Evolutionary conservation across 1,140 invertebrate genomes (phyloP).

Genomic region (Drosophila sturtevanti): DNA sequence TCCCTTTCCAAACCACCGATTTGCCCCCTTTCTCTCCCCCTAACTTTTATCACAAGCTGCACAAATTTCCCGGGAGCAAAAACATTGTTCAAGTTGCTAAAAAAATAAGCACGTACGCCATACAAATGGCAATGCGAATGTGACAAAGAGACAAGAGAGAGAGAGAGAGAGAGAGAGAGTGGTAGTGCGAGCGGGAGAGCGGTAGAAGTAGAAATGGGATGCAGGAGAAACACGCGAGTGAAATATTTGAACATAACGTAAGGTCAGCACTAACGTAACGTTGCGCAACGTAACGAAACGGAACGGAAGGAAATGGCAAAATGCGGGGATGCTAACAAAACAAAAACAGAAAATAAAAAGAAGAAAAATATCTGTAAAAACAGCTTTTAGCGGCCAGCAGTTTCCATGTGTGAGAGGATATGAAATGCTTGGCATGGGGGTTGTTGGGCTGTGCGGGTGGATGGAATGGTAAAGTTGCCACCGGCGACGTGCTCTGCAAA

Average conservation of each 20-base stretch:
- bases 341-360: conserved; percentile 4
- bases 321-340: conserved; percentile 42
- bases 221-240: conserved; percentile 41
- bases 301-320: conserved; percentile 76
- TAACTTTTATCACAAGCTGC: conserved; percentile 71
- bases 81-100: conserved; percentile 73
- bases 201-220: neutral
- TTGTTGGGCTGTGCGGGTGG: neutral
- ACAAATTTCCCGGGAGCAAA: conserved; percentile 64
- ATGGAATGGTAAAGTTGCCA: conserved; percentile 24
- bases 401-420: conserved; percentile 48
- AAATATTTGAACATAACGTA: conserved; percentile 69
- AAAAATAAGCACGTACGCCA: conserved; percentile 77
- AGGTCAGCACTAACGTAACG: conserved; percentile 48
- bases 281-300: conserved; percentile 54
- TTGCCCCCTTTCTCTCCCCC: neutral
- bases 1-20: neutral
- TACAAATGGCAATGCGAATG: conserved; percentile 54
- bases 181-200: conserved; percentile 3
- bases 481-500: conserved; percentile 70
- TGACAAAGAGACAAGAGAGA: conserved; percentile 1
- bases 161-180: neutral
- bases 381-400: conserved; percentile 75
- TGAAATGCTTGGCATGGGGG: conserved; percentile 9
- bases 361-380: conserved; percentile 71